These are phyloP conservation scores for Calliopsis andreniformis DNA, from an alignment of 1,140 invertebrate species.

Conservation along the genomic window DNA sequence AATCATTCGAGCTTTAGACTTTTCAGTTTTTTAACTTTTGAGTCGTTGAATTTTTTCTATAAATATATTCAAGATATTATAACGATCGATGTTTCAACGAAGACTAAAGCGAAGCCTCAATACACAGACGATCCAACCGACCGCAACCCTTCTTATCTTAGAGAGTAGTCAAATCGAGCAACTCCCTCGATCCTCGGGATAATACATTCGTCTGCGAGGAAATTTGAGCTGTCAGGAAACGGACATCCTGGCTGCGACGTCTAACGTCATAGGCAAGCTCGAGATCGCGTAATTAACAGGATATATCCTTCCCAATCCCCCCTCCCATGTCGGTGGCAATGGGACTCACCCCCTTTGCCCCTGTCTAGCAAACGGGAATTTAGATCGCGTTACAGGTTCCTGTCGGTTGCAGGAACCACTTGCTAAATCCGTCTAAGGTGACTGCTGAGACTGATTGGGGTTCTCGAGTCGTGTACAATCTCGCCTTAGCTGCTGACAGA, in stretches of 20 bases:
- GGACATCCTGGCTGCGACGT: slow-evolving; percentile 56
- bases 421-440: slow-evolving; percentile 43
- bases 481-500: background rate
- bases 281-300: slow-evolving; percentile 56
- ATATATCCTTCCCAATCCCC: slow-evolving; percentile 40
- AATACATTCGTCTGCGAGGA: slow-evolving; percentile 33
- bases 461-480: background rate
- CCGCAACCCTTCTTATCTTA: no score
- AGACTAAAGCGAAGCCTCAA: no score
- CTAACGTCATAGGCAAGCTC: slow-evolving; percentile 63
- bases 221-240: slow-evolving; percentile 46
- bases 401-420: slow-evolving; percentile 49
- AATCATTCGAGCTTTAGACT: no score
- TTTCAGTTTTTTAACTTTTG: no score
- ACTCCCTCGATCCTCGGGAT: background rate
- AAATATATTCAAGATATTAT: no score
- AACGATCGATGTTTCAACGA: no score
- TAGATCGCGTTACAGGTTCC: slow-evolving; percentile 43
- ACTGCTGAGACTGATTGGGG: slow-evolving; percentile 45
- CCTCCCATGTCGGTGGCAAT: slow-evolving; percentile 36
- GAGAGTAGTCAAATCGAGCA: background rate
- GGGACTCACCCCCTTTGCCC: background rate
- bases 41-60: no score
- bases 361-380: slow-evolving; percentile 38
- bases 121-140: no score